Conservation (phyloP, 37 sponge, comb jelly and placozoan species). For the Ephydatia muelleri region DNA sequence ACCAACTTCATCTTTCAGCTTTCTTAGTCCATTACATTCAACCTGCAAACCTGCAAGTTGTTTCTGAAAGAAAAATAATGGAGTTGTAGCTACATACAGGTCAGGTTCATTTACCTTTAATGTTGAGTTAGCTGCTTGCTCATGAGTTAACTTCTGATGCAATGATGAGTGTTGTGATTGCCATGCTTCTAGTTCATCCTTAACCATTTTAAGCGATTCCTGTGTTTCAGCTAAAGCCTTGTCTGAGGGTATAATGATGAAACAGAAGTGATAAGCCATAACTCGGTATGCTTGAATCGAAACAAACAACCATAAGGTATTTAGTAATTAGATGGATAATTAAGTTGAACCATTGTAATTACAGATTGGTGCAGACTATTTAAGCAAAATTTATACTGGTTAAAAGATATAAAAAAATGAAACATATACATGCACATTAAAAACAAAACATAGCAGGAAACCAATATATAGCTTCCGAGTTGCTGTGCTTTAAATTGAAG, state of each 20-base stretch:
- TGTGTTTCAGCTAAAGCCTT: conserved; percentile 29
- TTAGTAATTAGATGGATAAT: too few relatives aligned
- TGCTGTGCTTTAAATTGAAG: too few relatives aligned
- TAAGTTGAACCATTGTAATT: too few relatives aligned
- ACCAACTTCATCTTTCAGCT: conserved; percentile 14
- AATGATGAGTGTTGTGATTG: conserved; percentile 19
- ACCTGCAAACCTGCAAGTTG: conserved; percentile 18
- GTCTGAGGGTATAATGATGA: too few relatives aligned
- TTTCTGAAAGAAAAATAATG: conserved; percentile 2
- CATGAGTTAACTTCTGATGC: conserved; percentile 28
- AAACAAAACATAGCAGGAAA: too few relatives aligned
- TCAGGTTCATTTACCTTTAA: conserved; percentile 11
- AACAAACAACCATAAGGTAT: too few relatives aligned
- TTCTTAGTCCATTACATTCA: conserved; percentile 6
- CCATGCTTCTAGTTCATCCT: conserved; percentile 45
- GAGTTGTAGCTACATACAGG: not conserved
- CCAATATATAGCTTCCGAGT: too few relatives aligned
- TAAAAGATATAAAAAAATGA: too few relatives aligned
- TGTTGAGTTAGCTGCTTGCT: conserved; percentile 31
- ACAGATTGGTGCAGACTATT: too few relatives aligned
- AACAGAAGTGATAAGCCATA: not conserved
- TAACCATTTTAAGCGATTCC: conserved; percentile 2
- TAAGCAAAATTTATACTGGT: too few relatives aligned
- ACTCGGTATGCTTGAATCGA: not conserved
- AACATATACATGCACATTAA: too few relatives aligned